Base-by-base conservation (phyloP, 1,140 invertebrate species). In the Drosophila orena region DNA sequence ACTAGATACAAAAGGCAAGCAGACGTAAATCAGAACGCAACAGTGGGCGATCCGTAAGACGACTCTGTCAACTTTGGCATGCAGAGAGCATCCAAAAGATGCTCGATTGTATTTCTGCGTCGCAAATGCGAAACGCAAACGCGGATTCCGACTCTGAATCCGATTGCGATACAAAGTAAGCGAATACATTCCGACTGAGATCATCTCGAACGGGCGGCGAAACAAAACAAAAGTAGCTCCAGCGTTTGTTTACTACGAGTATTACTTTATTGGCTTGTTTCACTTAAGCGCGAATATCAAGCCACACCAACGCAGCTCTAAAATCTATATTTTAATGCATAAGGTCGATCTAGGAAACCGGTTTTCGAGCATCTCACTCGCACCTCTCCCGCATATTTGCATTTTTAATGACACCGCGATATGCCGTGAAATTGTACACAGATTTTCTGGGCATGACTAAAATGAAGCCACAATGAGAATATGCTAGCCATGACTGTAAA, bases 401-500 rank as follows among this genome's bases (percentile, higher is more conserved):
- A 88, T 88, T 89, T 81, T 74, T 88, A 88, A 88, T 81, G 79
- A 83, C 65, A 71, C 75, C 71, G 76, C 71, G 76, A 86, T 86
- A 65, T 57, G 79, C 83, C 84, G 83, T 88, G 83, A 88, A 88
- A 88, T 88, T 88, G 83, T 88, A 83, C 79, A 79, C 79, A 89
- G 66, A 75, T 69, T 76, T 60, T 69, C 55, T 42, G 37, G 66
- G 53, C 64, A 46, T 74, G 64, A 59, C 64, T 71, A 61, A 64
- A 73, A 77, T 66, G 60, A 35, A 34, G 70, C 37, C 35, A 74
- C 53, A 73, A 60, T 75, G 35, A 66, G 61, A 77, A 53, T 60
- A 50, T 68, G 38, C 65, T 69, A 77, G 46, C 64, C 60, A 66
- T 64, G 65, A 57, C 68, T 69, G 52, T 42, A 57, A 69, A 70